Evolutionary conservation across 2,113 vertebrate genomes (phyloP).

Genomic region (Odocoileus virginianus): DNA sequence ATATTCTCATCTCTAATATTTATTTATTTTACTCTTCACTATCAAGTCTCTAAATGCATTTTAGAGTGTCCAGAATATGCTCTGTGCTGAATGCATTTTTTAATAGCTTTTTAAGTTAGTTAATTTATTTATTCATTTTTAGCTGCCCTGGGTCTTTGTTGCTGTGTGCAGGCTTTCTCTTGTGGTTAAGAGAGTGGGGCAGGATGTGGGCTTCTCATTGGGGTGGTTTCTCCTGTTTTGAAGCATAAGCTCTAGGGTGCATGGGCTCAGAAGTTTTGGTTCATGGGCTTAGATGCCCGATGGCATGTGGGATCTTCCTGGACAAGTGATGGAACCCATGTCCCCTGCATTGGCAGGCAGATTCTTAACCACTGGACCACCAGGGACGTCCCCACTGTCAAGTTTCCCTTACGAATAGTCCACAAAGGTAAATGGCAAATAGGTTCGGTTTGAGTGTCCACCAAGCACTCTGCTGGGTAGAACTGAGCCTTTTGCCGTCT

Average conservation of each 20-base stretch:
- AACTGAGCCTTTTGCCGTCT: not conserved
- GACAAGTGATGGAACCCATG: not conserved
- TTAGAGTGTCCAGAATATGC: too few species aligned
- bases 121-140: not conserved
- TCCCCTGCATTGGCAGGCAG: not conserved
- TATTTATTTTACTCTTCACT: not conserved
- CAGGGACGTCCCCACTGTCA: not conserved
- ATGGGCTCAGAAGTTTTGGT: not conserved
- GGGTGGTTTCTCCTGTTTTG: not conserved
- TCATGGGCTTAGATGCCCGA: not conserved
- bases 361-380: not conserved
- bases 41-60: not conserved
- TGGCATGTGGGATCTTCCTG: not conserved
- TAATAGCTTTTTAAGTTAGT: not conserved
- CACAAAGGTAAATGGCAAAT: not conserved
- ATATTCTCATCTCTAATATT: not conserved
- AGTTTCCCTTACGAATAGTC: not conserved
- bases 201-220: not conserved
- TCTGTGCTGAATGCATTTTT: not conserved
- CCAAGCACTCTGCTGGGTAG: not conserved
- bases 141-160: not conserved
- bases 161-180: not conserved
- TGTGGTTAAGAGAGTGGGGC: not conserved
- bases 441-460: not conserved
- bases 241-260: not conserved